These are phyloP conservation scores for Drosophila ercepeae DNA, from an alignment of 1,140 invertebrate genomes.

Conservation along the genomic window DNA sequence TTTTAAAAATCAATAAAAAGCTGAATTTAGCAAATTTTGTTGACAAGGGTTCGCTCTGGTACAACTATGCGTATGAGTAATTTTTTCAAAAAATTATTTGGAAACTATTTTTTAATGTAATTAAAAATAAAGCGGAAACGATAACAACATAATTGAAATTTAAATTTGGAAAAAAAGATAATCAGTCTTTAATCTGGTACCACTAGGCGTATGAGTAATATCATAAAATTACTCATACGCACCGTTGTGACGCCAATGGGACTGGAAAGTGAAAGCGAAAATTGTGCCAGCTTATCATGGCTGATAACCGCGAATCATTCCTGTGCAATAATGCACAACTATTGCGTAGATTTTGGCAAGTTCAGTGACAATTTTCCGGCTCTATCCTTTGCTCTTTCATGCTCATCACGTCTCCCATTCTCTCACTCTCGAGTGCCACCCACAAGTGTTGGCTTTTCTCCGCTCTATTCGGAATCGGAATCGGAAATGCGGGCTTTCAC, in stretches of 20 bases:
- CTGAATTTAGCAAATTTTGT: too few species aligned
- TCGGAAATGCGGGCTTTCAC: slow-evolving; percentile 64
- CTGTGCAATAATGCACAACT: slow-evolving; percentile 29
- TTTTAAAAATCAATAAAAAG: too few species aligned
- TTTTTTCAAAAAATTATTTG: slow-evolving; percentile 50
- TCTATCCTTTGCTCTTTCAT: slow-evolving; percentile 1
- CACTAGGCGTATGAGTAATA: slow-evolving; percentile 50
- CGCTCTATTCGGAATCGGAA: slow-evolving; percentile 16
- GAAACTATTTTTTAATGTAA: too few species aligned
- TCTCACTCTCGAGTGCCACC: slow-evolving; percentile 18
- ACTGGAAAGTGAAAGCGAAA: slow-evolving; percentile 45
- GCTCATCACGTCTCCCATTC: slow-evolving; percentile 35
- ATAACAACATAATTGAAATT: too few species aligned
- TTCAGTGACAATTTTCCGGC: slow-evolving; percentile 29
- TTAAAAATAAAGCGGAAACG: too few species aligned
- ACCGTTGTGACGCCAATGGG: slow-evolving; percentile 36
- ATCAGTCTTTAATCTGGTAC: background rate
- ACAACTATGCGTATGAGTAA: slow-evolving; percentile 45
- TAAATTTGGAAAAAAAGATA: too few species aligned
- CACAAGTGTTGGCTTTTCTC: slow-evolving; percentile 55
- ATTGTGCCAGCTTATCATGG: slow-evolving; percentile 14
- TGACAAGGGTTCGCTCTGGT: background rate
- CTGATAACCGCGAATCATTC: slow-evolving; percentile 34
- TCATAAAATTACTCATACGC: slow-evolving; percentile 58
- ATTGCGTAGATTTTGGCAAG: slow-evolving; percentile 43